These are phyloP conservation scores for Tachyglossus aculeatus DNA, from an alignment of 2,797 vertebrate genomes.

Conservation along the genomic window DNA sequence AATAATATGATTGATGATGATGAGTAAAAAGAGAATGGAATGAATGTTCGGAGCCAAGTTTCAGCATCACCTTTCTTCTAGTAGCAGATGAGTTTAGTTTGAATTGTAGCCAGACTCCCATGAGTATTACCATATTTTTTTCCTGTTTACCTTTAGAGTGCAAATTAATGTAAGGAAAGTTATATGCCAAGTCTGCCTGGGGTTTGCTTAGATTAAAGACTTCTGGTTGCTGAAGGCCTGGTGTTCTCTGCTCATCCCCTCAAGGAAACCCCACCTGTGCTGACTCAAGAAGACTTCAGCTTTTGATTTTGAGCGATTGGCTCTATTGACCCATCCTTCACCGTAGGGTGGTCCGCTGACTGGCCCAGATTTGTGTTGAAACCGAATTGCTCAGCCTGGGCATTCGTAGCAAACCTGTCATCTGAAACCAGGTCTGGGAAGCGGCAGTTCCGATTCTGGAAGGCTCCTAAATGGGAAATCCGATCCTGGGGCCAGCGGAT, in stretches of 20 bases:
- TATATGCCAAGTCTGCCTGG: conserved; percentile 54
- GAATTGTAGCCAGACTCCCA: conserved; percentile 4
- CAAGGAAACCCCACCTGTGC: conserved; percentile 69
- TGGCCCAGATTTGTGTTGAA: conserved; percentile 53
- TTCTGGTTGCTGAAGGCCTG: conserved; percentile 60
- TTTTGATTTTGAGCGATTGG: conserved; percentile 76
- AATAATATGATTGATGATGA: too few species aligned
- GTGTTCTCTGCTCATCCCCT: conserved; percentile 58
- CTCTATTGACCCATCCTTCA: conserved; percentile 72
- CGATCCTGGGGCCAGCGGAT: too few species aligned
- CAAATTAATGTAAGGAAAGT: conserved; percentile 69
- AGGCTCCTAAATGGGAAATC: too few species aligned
- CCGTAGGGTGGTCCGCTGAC: conserved; percentile 51
- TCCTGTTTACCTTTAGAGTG: conserved; percentile 60
- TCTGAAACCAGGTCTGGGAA: too few species aligned
- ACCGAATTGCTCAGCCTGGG: conserved; percentile 56
- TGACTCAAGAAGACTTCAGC: conserved; percentile 71
- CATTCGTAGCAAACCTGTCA: too few species aligned
- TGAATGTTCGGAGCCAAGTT: too few species aligned
- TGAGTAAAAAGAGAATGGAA: too few species aligned
- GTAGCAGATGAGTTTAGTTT: conserved; percentile 28
- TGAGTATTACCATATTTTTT: conserved; percentile 28
- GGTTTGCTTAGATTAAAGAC: conserved; percentile 68
- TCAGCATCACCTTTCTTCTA: too few species aligned
- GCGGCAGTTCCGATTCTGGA: too few species aligned